Evolutionary conservation across 2,113 vertebrate species (phyloP).

Genomic region (Sialia sialis): DNA sequence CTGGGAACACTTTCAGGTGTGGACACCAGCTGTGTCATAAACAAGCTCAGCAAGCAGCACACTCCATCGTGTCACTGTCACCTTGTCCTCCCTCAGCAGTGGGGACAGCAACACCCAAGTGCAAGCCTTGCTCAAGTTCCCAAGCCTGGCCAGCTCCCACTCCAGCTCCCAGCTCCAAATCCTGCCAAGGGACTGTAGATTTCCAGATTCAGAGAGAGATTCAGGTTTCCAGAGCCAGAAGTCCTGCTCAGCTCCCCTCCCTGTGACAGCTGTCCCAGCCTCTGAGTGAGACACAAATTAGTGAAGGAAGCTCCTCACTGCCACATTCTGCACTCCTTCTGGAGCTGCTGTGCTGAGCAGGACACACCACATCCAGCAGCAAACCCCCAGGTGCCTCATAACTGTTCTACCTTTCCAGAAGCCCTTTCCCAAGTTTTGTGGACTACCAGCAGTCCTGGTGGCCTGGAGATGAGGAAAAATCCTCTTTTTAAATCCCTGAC

Average conservation of each 20-base stretch:
- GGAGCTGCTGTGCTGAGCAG: background rate
- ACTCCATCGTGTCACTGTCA: background rate
- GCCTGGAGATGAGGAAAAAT: background rate
- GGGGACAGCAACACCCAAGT: background rate
- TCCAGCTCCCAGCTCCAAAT: background rate
- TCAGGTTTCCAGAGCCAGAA: background rate
- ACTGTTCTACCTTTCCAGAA: background rate
- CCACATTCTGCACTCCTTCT: background rate
- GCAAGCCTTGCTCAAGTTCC: background rate
- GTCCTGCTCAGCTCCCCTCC: background rate
- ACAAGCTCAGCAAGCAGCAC: background rate
- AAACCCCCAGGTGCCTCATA: background rate
- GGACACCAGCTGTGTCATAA: slow-evolving; percentile 20
- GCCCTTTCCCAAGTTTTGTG: background rate
- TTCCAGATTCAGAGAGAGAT: background rate
- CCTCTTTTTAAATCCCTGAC: background rate
- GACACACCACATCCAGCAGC: background rate
- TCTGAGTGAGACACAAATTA: background rate
- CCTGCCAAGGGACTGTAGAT: background rate
- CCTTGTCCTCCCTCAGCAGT: background rate
- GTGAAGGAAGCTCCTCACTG: background rate
- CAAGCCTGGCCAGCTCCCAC: background rate
- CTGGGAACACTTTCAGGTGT: slow-evolving; percentile 28
- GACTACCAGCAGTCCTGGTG: background rate
- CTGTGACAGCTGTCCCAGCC: background rate